These are phyloP conservation scores for Autographa pulchrina DNA, from an alignment of 2,888 invertebrate species.

Conservation along the genomic window DNA sequence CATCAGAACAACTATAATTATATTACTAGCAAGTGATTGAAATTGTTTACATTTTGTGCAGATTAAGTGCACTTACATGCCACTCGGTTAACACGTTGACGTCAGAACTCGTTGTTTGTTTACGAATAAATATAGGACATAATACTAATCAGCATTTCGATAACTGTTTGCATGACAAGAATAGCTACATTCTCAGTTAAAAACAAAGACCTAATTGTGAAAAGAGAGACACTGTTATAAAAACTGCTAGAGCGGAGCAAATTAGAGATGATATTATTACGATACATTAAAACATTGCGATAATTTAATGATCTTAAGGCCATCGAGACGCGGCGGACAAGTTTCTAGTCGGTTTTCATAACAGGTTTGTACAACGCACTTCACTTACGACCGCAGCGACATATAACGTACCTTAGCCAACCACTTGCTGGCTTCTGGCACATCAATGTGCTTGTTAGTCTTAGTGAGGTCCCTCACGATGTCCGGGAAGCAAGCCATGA, in stretches of 20 bases:
- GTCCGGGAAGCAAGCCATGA: conserved; percentile 97
- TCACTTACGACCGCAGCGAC: conserved; percentile 66
- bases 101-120: conserved; percentile 25
- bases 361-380: conserved; percentile 58
- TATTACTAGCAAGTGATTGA: conserved; percentile 11
- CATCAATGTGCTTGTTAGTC: conserved; percentile 92
- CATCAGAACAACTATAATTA: conserved; percentile 6
- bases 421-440: conserved; percentile 95
- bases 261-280: conserved; percentile 11
- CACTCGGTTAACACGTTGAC: conserved; percentile 16
- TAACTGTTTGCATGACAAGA: background rate
- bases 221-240: conserved; percentile 37
- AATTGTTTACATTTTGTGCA: conserved; percentile 29
- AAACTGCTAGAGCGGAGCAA: conserved; percentile 37
- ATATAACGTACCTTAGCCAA: conserved; percentile 91
- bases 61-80: conserved; percentile 22
- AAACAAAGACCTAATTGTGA: background rate
- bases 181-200: background rate
- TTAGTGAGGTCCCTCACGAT: conserved; percentile 95
- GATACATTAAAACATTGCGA: conserved; percentile 19
- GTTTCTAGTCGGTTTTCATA: conserved; percentile 60
- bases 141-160: conserved; percentile 11
- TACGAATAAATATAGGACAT: conserved; percentile 15
- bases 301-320: conserved; percentile 50
- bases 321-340: conserved; percentile 47